phyloP scores from a whole-genome alignment of 2,797 vertebrate genomes.

The Neostethus bicornis region DNA sequence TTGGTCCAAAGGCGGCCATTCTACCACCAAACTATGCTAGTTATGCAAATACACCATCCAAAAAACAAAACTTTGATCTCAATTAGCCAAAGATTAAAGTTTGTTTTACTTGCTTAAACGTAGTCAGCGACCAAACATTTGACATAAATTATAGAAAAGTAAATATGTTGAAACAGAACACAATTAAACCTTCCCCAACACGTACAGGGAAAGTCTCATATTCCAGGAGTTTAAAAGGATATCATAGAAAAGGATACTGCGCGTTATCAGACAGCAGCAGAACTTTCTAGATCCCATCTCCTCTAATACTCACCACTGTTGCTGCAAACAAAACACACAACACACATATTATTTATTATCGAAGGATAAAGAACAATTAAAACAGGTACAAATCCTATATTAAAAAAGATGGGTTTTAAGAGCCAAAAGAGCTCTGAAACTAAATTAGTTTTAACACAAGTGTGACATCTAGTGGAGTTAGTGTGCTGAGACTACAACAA shows the following conservation, averaged over 20 bases:
- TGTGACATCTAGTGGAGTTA: constrained; percentile 2
- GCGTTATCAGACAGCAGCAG: constrained; percentile 77
- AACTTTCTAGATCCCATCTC: constrained; percentile 82
- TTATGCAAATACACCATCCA: too few species aligned
- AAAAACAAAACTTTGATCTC: too few species aligned
- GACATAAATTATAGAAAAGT: too few species aligned
- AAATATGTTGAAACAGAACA: too few species aligned
- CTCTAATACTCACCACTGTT: constrained; percentile 88
- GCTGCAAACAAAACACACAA: constrained; percentile 79
- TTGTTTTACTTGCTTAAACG: too few species aligned
- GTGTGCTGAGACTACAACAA: neutral
- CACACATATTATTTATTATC: constrained; percentile 37
- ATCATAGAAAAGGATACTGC: constrained; percentile 83
- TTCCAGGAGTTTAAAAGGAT: constrained; percentile 76
- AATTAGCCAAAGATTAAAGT: too few species aligned
- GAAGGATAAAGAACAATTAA: constrained; percentile 3
- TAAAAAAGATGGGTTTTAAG: neutral
- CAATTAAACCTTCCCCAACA: constrained; percentile 41
- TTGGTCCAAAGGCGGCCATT: too few species aligned
- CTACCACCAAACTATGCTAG: too few species aligned
- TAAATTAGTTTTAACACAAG: neutral
- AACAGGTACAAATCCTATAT: neutral
- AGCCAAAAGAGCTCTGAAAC: neutral
- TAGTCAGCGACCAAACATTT: too few species aligned
- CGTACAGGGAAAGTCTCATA: constrained; percentile 50